A percentile compares a stretch with the other conserved stretches of the same genome.
phyloP scores from a whole-genome alignment of 2,113 vertebrate species.

The Vireo altiloquus region DNA sequence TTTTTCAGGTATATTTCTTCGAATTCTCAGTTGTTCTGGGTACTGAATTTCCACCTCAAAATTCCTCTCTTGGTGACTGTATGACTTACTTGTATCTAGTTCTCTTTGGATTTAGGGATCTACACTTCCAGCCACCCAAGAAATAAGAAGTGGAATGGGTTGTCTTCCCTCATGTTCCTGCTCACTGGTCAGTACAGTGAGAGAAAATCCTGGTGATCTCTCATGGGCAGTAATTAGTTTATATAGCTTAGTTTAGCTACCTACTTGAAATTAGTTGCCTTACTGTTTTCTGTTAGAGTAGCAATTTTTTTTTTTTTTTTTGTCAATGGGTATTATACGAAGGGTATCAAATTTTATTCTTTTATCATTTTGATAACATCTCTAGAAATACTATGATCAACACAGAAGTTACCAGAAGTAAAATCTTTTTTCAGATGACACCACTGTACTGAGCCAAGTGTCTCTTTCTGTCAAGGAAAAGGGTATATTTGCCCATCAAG shows the following conservation, averaged over 20 bases:
- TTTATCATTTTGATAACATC: neutral
- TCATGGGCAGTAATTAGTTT: neutral
- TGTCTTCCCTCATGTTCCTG: neutral
- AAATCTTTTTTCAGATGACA: neutral
- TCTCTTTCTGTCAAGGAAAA: neutral
- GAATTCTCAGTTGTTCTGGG: constrained; percentile 6
- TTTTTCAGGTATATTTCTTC: neutral
- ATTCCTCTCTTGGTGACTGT: neutral
- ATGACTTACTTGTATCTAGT: neutral
- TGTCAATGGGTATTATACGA: neutral
- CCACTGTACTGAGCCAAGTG: neutral
- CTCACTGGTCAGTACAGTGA: neutral
- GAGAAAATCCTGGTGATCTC: neutral
- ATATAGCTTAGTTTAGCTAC: neutral
- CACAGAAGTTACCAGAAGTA: neutral
- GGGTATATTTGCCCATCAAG: neutral
- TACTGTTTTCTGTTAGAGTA: neutral
- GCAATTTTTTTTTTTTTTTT: neutral
- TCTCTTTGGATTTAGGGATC: neutral
- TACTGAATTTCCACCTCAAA: neutral
- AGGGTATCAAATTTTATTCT: neutral
- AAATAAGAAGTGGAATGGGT: neutral
- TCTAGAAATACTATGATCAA: neutral
- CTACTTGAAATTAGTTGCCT: neutral
- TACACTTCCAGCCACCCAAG: neutral